phyloP scores from a whole-genome alignment of 1,140 invertebrate genomes.

The Heliothis virescens region DNA sequence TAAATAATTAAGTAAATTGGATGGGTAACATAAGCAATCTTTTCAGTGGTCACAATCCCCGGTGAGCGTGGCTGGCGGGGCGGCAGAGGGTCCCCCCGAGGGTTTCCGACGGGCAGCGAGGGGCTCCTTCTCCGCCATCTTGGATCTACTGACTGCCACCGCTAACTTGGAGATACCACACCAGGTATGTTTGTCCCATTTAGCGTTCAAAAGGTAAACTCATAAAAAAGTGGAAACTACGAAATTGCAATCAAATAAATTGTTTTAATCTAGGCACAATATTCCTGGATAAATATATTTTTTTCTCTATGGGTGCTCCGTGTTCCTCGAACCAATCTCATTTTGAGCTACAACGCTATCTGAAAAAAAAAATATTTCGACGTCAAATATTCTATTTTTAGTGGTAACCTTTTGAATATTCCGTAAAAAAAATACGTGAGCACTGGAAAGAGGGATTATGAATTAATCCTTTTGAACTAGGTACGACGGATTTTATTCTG shows the following conservation, averaged over 20 bases:
- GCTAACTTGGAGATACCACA: conserved; percentile 85
- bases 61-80: conserved; percentile 74
- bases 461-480: conserved; percentile 1
- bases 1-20: no score
- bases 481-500: neutral
- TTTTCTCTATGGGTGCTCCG: no score
- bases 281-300: no score
- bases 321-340: no score
- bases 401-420: no score
- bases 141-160: conserved; percentile 94
- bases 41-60: conserved; percentile 79
- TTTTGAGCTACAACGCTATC: no score
- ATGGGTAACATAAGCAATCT: neutral
- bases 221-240: neutral
- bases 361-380: no score
- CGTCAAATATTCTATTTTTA: no score
- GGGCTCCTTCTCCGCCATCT: conserved; percentile 93
- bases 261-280: no score
- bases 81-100: conserved; percentile 88
- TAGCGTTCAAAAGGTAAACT: no score
- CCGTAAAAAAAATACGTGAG: no score
- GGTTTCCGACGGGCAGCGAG: conserved; percentile 91
- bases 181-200: conserved; percentile 43
- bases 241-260: no score
- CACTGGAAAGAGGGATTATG: neutral